Evolutionary conservation across 2,888 invertebrate genomes (phyloP), one percentile per base, ranked within the genome.

Genomic region (Agrochola lychnidis): DNA sequence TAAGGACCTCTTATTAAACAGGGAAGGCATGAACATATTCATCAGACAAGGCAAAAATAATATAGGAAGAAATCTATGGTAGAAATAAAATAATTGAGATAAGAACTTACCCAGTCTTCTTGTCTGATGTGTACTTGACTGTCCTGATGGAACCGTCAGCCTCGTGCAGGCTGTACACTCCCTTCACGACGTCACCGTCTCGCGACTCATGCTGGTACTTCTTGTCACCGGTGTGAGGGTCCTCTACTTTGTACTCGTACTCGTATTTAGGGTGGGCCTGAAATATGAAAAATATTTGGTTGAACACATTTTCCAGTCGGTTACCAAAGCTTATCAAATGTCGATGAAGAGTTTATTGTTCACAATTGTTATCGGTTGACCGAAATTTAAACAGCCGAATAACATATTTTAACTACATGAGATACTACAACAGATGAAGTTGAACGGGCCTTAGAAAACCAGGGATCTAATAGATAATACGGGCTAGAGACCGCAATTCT

Each of bases 181-280:
- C 97, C 89, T 97, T 95, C 70, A 94, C 94, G 45, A 87, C 89
- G 85, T 97, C 97, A 14, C 97, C 97, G 88, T 97, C 97, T 57
- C 96, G 94, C 62, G 94, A 91, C 88, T 97, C 97, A 61, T 95
- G 93, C 85, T 97, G 97, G 88, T 92, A 96, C 90, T 97, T 97
- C 85, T 95, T 94, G 90, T 97, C 97, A 10, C 97, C 97, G 36
- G 97, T 97, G 82, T 97, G 97, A 3, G 94, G 95, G 84, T 97
- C 97, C 79, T 96, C 93, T 14, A 97, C 96, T 83, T 96, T 96
- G 91, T 97, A 97, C 86, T 96, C 95, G 89, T 95, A 97, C 86
- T 95, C 94, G 90, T 97, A 97, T 91, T 96, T 97, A 57, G 97
- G 97, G 83, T 97, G 94, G 4, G 97, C 91, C 95, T 95, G 10